Percentiles rank a stretch among this genome's conserved stretches.
Evolutionary conservation across 2,113 vertebrate species (phyloP).

Genomic region (Bubalus kerabau): DNA sequence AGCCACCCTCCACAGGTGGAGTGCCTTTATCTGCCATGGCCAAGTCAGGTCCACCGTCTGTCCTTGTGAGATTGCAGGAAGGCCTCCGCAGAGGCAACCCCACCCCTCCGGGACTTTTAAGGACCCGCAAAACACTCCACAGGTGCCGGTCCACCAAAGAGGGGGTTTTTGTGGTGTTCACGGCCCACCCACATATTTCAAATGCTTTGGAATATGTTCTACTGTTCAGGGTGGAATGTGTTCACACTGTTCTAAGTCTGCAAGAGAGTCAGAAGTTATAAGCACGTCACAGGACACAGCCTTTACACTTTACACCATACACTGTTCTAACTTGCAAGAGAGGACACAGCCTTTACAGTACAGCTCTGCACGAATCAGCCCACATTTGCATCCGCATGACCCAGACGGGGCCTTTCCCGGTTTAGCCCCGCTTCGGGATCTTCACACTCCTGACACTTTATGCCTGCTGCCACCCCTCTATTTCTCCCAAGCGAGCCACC

Average conservation of each 20-base stretch:
- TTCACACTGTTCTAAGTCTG: background rate
- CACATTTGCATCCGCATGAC: background rate
- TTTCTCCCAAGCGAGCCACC: background rate
- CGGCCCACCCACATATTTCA: background rate
- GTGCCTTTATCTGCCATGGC: background rate
- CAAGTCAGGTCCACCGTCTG: background rate
- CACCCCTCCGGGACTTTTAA: background rate
- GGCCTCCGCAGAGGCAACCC: background rate
- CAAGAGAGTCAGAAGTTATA: background rate
- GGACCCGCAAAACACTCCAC: background rate
- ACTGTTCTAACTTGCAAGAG: background rate
- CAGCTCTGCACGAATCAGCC: background rate
- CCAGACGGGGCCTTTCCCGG: background rate
- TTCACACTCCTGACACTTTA: background rate
- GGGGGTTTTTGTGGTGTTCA: background rate
- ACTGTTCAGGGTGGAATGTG: background rate
- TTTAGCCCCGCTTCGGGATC: background rate
- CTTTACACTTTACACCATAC: background rate
- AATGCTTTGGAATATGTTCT: background rate
- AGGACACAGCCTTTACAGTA: background rate
- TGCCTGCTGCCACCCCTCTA: background rate
- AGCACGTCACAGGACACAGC: background rate
- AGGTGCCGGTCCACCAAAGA: background rate
- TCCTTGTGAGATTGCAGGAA: background rate
- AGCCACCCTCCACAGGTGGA: background rate